Base-by-base conservation (phyloP, 2,888 invertebrate genomes). In the Agrotis clavis region DNA sequence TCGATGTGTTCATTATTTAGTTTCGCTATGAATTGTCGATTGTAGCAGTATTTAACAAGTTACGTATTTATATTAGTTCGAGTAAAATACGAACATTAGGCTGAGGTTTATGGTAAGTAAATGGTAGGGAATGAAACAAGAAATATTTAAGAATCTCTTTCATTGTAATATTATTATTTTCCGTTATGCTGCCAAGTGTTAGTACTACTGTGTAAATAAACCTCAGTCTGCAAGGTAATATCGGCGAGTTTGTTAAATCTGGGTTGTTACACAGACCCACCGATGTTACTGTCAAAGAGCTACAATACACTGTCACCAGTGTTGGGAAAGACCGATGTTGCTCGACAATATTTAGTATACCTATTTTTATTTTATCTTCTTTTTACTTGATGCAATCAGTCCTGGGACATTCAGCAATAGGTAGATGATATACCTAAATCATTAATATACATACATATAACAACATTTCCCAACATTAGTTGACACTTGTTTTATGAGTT, bases 1-100 rank as follows among this genome's bases (percentile, higher is more conserved):
- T 84, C 71, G 21, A 56, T 53, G 9, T 71, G 30, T 53, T 66
- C 51, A 72, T 57, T 68, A 66, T 78, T 75, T 72, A 68, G 45
- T 78, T 84, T 41, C 61, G 69, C 64, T 64, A 65, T 77, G 45
- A 48, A 73, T 74, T 53, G 59, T 74, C 56, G 64, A 73, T 71
- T 65, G 66, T 81, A 83, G 73, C 71, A 63, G 73, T 78, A 73
- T 71, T 70, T 71, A 67, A 73, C 66, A 54, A 74, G 57, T 79
- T 71, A 74, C 61, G 30, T 73, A n/a, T 6, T 6, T 73, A 57
- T 35, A 61, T 76, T 74, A 71, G 70, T 76, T 79, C 16, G 30
- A 77, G 47, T 69, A 68, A 64, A 74, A 45, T 61, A 61, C 18
- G 18, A 71, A 63, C 45, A 13, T 2, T 30, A 16, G 76, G 35